Base-by-base conservation (phyloP, 1,140 invertebrate genomes). In the Hyles vespertilio region DNA sequence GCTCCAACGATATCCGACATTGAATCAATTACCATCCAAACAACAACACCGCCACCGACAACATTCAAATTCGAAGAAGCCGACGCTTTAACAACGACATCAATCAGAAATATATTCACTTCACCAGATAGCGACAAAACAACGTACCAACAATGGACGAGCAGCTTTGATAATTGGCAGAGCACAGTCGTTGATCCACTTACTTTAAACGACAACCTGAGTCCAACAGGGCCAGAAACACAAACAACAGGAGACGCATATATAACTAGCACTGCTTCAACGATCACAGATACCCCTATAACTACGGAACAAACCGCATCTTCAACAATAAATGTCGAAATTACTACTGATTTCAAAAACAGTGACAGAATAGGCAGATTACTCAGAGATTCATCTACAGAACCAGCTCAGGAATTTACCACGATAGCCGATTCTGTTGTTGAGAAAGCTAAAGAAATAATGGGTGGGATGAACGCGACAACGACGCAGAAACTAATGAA, bases 401-500 rank as follows among this genome's bases (percentile, higher is more conserved):
- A 87, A 63, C 45, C 80, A 3, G 67, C 72, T 11, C 78, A 79
- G 70, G 86, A 87, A 55, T 60, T 89, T 51, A 84, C 83, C 43
- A 78, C 85, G 11, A 81, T 83, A 12, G 71, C 74, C 5, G 89
- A 92, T 44, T 93, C 92, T n/a, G 91, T 92, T 47, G 91, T 92
- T 58, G 87, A 91, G 55, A 93, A 92, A 68, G 94, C 93, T 4
- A 92, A 94, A 63, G 91, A 94, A 76, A 93, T 95, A 72, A 93
- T 95, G 71, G 92, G 93, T 1, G 93, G 92, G 8, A 89, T 96
- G 45, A 96, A 96, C 69, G 92, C 92, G 40, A 92, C 94, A 0
- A 94, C 94, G 65, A 92, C 93, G 0, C 91, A 93, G 68, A 94
- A 94, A 51, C 79, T 96, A 46, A 94, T 94, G 90, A 92, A 92